A percentile compares a stretch with the other conserved stretches of the same genome.
These are phyloP conservation scores for Ammospiza caudacuta DNA, from an alignment of 2,113 vertebrate genomes.

Conservation along the genomic window DNA sequence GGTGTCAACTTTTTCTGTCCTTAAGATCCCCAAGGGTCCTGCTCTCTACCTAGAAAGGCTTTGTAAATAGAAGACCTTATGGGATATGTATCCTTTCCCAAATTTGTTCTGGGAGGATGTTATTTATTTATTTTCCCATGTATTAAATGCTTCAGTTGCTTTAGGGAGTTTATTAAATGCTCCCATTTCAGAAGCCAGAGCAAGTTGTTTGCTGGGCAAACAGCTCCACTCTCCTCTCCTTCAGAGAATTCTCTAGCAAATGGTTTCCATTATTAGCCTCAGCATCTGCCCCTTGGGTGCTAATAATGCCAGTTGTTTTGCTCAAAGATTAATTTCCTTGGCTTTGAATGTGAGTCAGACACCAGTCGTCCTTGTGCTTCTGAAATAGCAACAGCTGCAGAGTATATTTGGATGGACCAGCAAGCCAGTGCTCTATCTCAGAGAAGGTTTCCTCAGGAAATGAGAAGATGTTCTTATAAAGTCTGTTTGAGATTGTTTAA, in stretches of 20 bases:
- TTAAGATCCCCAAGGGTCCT: neutral
- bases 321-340: constrained; percentile 62
- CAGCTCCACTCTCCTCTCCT: neutral
- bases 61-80: neutral
- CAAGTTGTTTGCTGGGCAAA: constrained; percentile 3
- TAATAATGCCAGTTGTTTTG: constrained; percentile 45
- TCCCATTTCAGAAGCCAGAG: constrained; percentile 28
- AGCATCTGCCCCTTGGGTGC: constrained; percentile 30
- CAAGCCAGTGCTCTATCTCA: neutral
- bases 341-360: constrained; percentile 52
- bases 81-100: neutral
- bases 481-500: constrained; percentile 20
- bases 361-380: constrained; percentile 21
- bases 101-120: neutral
- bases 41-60: neutral
- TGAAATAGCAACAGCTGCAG: constrained; percentile 45
- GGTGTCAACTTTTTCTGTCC: neutral
- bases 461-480: neutral
- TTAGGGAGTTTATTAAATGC: constrained; percentile 41
- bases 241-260: constrained; percentile 53
- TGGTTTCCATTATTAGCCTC: constrained; percentile 43
- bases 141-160: constrained; percentile 19
- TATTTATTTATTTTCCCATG: constrained; percentile 46
- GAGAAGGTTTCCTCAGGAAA: constrained; percentile 42
- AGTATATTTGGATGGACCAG: constrained; percentile 15